Conservation (phyloP, 2,113 vertebrate species). For the Gnathonemus echidnorhynchus region DNA sequence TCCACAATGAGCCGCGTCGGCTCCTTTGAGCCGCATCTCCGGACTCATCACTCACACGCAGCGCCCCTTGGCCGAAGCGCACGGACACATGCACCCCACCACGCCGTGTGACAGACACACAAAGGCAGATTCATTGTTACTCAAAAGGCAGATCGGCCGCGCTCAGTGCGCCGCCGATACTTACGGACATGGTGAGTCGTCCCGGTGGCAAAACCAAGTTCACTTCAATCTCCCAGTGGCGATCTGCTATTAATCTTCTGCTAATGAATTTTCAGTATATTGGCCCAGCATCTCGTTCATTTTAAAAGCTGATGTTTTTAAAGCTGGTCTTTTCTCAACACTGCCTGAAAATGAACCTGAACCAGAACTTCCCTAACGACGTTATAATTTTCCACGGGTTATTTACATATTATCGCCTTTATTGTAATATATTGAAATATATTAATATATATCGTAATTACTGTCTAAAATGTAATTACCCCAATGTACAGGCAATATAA, state of each 20-base stretch:
- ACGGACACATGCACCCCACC: neutral
- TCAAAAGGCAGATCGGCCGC: slow-evolving; percentile 55
- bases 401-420: neutral
- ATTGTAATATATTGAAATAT: neutral
- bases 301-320: neutral
- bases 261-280: neutral
- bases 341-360: neutral
- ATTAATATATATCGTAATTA: neutral
- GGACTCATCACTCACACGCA: neutral
- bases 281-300: neutral
- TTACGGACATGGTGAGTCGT: slow-evolving; percentile 6
- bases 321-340: neutral
- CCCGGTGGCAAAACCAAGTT: neutral
- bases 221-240: neutral
- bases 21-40: slow-evolving; percentile 15
- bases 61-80: neutral
- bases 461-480: neutral
- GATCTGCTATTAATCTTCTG: neutral
- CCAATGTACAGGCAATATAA: neutral
- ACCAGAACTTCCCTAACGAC: neutral
- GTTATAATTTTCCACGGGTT: neutral
- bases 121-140: slow-evolving; percentile 54
- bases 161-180: slow-evolving; percentile 38
- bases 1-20: slow-evolving; percentile 43
- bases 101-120: slow-evolving; percentile 44